Percentiles rank a stretch among this genome's conserved stretches.
Conservation (phyloP, 2,113 vertebrate genomes). For the Anolis carolinensis region DNA sequence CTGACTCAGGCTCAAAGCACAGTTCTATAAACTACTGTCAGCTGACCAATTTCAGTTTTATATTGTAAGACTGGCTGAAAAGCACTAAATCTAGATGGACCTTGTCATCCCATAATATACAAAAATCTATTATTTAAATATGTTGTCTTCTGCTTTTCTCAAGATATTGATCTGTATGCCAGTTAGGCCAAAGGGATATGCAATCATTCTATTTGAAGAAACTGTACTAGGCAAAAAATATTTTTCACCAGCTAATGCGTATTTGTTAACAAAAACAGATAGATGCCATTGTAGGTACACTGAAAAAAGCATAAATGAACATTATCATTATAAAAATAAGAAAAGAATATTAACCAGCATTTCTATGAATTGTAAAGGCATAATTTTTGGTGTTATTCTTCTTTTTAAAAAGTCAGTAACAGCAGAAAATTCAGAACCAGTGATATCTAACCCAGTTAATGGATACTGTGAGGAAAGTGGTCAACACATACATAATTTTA, state of each 20-base stretch:
- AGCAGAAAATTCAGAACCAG: background rate
- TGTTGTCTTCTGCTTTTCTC: background rate
- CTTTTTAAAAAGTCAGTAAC: background rate
- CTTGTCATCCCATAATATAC: background rate
- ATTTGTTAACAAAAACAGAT: background rate
- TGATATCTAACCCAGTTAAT: background rate
- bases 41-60: background rate
- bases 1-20: too few species aligned
- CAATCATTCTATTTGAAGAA: background rate
- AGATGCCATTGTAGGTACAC: background rate
- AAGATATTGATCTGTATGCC: background rate
- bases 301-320: background rate
- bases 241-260: background rate
- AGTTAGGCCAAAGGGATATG: background rate
- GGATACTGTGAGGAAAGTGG: too few species aligned
- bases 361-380: background rate
- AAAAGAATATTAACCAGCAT: background rate
- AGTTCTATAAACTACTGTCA: background rate
- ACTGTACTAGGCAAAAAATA: background rate
- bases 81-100: background rate
- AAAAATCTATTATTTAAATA: background rate
- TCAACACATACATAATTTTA: background rate
- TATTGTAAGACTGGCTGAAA: conserved; percentile 12
- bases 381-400: background rate
- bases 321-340: background rate